Evolutionary conservation across 2,113 vertebrate genomes (phyloP), one percentile per base, ranked within the genome.

Genomic region (Chaenocephalus aceratus): DNA sequence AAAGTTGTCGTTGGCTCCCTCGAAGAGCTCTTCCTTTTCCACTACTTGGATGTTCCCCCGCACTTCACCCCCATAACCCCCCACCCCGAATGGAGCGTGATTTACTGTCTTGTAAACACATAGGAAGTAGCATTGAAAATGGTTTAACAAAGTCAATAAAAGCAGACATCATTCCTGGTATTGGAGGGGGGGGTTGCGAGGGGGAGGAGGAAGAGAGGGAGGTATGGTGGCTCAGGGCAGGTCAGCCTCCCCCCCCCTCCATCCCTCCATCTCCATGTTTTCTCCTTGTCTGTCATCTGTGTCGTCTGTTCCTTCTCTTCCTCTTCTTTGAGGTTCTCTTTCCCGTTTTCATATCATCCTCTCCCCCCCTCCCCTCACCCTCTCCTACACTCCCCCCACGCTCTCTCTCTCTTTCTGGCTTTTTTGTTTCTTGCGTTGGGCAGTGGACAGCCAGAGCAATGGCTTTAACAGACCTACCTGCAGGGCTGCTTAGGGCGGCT

Each of bases 131-230:
- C 93, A 94, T 92, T 95, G 94, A 91, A 94, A 96, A 96, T 10
- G 88, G 88, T 94, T 95, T 94, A 95, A 95, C 95, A 95, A 95
- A 96, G 94, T 96, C 94, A 94, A 95, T 96, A 95, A 96, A 95
- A 95, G 92, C 94, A 95, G 94, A 94, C 93, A 92, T 94, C 80
- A 84, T 94, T 94, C 91, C 90, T 90, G 87, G 93, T 92, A 92
- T 89, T 68, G 51, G 86, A 83, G 83, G 87, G 80, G 77, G 2
- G 58, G n/a, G n/a, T n/a, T n/a, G n/a, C n/a, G n/a, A n/a, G n/a
- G n/a, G n/a, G 68, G 77, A 75, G 68, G 78, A 23, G 5, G 53
- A 30, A 30, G 30, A 59, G 34, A 30, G 15, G 80, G 81, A 60
- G 73, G 46, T 75, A 69, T 63, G 79, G 73, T 72, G 80, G 67